These are phyloP conservation scores for Andrena haemorrhoa DNA, from an alignment of 2,888 invertebrate species.

Conservation along the genomic window DNA sequence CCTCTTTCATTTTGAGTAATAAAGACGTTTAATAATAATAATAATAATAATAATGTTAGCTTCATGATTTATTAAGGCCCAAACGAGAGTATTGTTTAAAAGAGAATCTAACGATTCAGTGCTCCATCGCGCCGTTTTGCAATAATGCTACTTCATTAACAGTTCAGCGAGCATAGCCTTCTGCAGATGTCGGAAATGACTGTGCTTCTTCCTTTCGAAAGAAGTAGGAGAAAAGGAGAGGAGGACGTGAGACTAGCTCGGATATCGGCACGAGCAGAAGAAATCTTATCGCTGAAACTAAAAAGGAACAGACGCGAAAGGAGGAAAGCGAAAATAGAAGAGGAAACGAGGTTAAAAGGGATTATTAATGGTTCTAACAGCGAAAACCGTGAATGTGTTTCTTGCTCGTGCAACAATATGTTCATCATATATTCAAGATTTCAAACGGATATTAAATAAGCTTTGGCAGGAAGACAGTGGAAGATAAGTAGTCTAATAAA, in stretches of 20 bases:
- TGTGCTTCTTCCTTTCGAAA: slow-evolving; percentile 35
- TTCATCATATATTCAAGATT: slow-evolving; percentile 46
- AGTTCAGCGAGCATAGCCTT: slow-evolving; percentile 54
- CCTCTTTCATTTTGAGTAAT: too few species aligned
- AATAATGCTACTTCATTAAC: slow-evolving; percentile 64
- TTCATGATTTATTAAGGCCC: neutral
- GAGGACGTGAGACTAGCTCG: slow-evolving; percentile 31
- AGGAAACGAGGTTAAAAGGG: slow-evolving; percentile 40
- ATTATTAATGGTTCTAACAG: slow-evolving; percentile 65
- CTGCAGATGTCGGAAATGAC: slow-evolving; percentile 49
- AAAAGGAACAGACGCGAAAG: slow-evolving; percentile 37
- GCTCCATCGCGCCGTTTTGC: slow-evolving; percentile 53
- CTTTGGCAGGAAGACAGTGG: neutral
- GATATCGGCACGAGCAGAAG: slow-evolving; percentile 54
- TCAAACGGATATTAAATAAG: neutral
- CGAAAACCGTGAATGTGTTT: slow-evolving; percentile 61
- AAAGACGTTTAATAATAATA: too few species aligned
- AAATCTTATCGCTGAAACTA: slow-evolving; percentile 63
- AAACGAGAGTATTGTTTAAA: neutral
- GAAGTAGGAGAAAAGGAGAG: slow-evolving; percentile 30
- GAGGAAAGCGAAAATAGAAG: slow-evolving; percentile 35
- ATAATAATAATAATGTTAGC: too few species aligned
- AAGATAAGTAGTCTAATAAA: neutral
- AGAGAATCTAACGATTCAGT: slow-evolving; percentile 33
- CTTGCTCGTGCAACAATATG: slow-evolving; percentile 46